A percentile compares a stretch with the other conserved stretches of the same genome.
Evolutionary conservation across 30 jellyfish, hydroid and myxozoan species (phyloP).

Genomic region (Aurelia aurita): DNA sequence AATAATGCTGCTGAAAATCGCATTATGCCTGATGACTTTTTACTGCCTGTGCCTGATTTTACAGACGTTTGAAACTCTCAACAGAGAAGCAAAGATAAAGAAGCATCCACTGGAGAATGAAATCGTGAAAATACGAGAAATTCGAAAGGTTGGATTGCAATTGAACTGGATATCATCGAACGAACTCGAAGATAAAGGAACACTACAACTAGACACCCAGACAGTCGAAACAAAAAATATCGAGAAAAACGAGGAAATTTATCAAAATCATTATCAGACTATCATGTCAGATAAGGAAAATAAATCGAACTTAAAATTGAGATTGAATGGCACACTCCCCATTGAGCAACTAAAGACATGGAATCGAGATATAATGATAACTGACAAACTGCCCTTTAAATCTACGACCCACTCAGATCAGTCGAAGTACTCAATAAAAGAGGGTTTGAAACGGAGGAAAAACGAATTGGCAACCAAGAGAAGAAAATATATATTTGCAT

Average conservation of each 20-base stretch:
- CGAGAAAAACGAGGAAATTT: neutral
- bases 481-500: constrained; percentile 65
- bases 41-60: constrained; percentile 20
- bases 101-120: neutral
- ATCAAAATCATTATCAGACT: no score
- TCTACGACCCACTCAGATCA: neutral
- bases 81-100: neutral
- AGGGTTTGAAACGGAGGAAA: constrained; percentile 2
- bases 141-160: constrained; percentile 31
- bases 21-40: neutral
- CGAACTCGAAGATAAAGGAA: neutral
- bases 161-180: constrained; percentile 36
- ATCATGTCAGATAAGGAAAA: constrained; percentile 9
- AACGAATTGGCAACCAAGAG: neutral
- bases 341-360: neutral
- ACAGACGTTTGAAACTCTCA: neutral
- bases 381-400: neutral
- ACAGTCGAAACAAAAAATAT: neutral
- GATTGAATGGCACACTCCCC: neutral
- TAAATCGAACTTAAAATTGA: neutral
- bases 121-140: constrained; percentile 7
- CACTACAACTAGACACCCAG: neutral
- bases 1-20: constrained; percentile 11
- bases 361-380: constrained; percentile 1
- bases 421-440: neutral